Percentiles rank a stretch among this genome's conserved stretches.
Conservation (phyloP, 2,797 vertebrate genomes). For the Hephaestus fuliginosus region DNA sequence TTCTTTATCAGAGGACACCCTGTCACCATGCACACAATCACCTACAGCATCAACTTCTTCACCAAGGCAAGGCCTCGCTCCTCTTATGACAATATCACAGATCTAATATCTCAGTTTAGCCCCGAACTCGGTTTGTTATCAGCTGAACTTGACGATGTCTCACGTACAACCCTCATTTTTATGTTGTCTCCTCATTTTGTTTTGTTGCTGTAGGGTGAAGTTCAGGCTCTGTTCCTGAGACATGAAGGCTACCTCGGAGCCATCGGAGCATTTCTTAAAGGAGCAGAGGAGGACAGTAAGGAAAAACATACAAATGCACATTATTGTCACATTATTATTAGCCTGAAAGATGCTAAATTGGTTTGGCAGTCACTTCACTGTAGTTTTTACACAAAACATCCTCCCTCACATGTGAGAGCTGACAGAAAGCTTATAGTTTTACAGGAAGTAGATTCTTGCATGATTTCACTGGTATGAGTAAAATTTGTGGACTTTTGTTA, state of each 20-base stretch:
- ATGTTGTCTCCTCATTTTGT: background rate
- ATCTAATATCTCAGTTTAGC: background rate
- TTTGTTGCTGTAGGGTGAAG: constrained; percentile 90
- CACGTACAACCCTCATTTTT: background rate
- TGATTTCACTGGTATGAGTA: constrained; percentile 12
- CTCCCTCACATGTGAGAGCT: background rate
- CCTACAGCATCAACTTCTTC: constrained; percentile 99
- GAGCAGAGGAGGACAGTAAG: constrained; percentile 99
- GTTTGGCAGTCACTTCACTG: background rate
- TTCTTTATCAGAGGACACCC: constrained; percentile 99
- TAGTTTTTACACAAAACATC: background rate
- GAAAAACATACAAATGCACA: constrained; percentile 22
- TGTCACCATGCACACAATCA: constrained; percentile 98
- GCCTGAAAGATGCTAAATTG: background rate
- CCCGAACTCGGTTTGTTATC: background rate
- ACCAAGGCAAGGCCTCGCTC: constrained; percentile 89
- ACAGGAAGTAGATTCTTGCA: background rate
- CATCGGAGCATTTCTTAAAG: constrained; percentile 98
- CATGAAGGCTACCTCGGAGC: constrained; percentile 98
- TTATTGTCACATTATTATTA: background rate
- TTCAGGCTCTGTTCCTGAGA: constrained; percentile 97
- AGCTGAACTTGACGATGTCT: constrained; percentile 5
- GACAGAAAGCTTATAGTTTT: background rate
- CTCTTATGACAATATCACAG: background rate
- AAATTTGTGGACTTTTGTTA: background rate